Evolutionary conservation across 1,140 invertebrate species (phyloP).

Genomic region (Spodoptera litura): DNA sequence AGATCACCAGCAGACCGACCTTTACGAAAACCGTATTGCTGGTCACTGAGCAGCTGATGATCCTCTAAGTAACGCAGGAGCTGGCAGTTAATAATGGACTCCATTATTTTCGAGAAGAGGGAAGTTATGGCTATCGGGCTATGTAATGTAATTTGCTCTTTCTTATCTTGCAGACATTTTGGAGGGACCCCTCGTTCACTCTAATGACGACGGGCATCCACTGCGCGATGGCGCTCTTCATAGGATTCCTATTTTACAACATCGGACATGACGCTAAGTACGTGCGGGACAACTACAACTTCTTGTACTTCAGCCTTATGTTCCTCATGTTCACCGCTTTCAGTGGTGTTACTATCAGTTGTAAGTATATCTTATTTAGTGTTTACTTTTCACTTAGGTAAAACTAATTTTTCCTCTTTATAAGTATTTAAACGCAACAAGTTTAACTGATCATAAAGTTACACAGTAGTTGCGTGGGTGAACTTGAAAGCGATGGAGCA

Average conservation of each 20-base stretch:
- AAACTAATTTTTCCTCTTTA: too few species aligned
- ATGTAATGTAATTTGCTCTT: too few species aligned
- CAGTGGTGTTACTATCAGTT: constrained; percentile 94
- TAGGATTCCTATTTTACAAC: constrained; percentile 92
- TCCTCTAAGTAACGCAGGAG: too few species aligned
- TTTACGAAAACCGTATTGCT: too few species aligned
- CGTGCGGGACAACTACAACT: constrained; percentile 91
- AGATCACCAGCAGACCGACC: too few species aligned
- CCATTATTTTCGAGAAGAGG: too few species aligned
- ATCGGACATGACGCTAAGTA: constrained; percentile 93
- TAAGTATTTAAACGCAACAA: not conserved
- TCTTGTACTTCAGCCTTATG: constrained; percentile 93
- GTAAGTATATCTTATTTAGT: constrained; percentile 87
- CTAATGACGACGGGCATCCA: constrained; percentile 92
- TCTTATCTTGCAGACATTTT: constrained; percentile 70
- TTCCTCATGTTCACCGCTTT: constrained; percentile 96
- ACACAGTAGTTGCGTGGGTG: not conserved
- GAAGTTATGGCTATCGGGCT: too few species aligned
- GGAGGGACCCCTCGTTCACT: constrained; percentile 84
- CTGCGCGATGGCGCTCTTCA: constrained; percentile 90
- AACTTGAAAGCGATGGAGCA: constrained; percentile 13
- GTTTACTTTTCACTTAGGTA: not conserved
- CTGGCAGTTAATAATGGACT: too few species aligned
- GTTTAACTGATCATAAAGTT: not conserved
- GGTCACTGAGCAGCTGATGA: too few species aligned